Evolutionary conservation across 2,888 invertebrate species (phyloP), one percentile per base, ranked within the genome.

Genomic region (Tachina lurida): DNA sequence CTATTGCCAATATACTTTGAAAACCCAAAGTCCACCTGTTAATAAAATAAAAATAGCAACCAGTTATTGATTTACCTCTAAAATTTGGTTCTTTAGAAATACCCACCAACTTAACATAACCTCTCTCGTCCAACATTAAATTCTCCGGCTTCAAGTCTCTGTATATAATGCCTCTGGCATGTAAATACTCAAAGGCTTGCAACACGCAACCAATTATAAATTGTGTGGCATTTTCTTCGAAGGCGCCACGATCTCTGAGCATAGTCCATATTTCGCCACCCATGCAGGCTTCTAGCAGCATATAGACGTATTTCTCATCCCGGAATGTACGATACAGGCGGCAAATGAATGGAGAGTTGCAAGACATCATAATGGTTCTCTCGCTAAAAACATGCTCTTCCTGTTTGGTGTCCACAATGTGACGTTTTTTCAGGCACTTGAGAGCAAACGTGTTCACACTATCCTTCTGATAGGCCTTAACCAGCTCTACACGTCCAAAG

Each of bases 251-350:
- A 91, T 97, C 96, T 89, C 98, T 96, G 39, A 98, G 94, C 83
- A 98, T 96, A 0, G 97, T 97, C 97, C 98, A 99, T 31, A 98
- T 95, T 91, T 98, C 98, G 3, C 98, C 98, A 3, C 98, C 98
- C 84, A 99, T 94, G 89, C 98, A 97, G 0, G 97, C 96, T 93
- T 99, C 99, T 95, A 99, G 96, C 79, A 99, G 93, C 95, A 98
- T 97, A 91, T 98, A 99, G 13, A 98, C 95, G 92, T 97, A 98
- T 91, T 98, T 98, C 77, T 94, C 95, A 93, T 99, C 98, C 90
- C 96, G 96, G 93, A 96, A 98, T 3, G 98, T 99, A 88, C 96
- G 95, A 93, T 96, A 97, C 74, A 98, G 93, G 88, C 98, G 97
- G 91, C 89, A 93, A 74, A 93, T 93, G 78, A 93, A 93, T 0